Conservation (phyloP, 2,888 invertebrate species). For the Conus canariensis region DNA sequence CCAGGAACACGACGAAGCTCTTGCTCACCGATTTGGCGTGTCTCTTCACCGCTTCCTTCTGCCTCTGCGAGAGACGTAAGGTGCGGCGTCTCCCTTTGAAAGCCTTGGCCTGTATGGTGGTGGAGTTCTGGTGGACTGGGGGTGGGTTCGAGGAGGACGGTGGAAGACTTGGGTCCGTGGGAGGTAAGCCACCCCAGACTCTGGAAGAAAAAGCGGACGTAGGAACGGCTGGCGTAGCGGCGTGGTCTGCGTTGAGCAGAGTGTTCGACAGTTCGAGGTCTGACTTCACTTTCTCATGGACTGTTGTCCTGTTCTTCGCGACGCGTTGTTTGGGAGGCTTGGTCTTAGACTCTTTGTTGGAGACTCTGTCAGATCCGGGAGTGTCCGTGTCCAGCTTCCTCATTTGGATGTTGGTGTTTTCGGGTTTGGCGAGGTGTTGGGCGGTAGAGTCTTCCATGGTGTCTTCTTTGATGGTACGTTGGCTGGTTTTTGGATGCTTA, state of each 20-base stretch:
- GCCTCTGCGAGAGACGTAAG: background rate
- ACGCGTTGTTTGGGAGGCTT: too few species aligned
- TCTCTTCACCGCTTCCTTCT: constrained; percentile 36
- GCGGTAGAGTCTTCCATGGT: background rate
- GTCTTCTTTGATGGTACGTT: background rate
- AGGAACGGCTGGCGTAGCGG: background rate
- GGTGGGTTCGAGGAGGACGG: background rate
- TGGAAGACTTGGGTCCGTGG: background rate
- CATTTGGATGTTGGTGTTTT: background rate
- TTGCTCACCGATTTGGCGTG: constrained; percentile 65
- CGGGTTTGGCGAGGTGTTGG: background rate
- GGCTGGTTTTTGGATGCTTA: too few species aligned
- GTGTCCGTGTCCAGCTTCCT: background rate
- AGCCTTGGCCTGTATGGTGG: background rate
- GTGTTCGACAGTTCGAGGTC: background rate
- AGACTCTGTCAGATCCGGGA: too few species aligned
- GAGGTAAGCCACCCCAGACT: background rate
- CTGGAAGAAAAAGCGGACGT: background rate
- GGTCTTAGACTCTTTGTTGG: too few species aligned
- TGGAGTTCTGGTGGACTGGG: background rate
- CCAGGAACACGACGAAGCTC: constrained; percentile 92
- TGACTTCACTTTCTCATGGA: background rate
- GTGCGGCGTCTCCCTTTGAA: background rate
- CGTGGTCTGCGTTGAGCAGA: background rate
- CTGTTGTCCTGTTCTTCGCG: too few species aligned